Conservation (phyloP, 2,113 vertebrate genomes). For the Mugil cephalus region DNA sequence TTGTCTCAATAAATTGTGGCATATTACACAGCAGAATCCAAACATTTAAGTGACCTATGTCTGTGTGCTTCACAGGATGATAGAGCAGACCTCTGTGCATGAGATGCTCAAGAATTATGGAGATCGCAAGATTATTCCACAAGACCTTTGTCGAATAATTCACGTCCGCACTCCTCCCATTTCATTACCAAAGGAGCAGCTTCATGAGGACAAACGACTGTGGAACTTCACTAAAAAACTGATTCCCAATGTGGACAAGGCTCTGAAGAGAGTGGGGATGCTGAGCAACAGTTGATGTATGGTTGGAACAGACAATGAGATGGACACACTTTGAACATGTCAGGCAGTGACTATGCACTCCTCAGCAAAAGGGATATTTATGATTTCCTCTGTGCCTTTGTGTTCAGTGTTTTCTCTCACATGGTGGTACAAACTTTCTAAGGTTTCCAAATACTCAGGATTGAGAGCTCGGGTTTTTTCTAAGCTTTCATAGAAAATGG, state of each 20-base stretch:
- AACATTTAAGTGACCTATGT: accelerated
- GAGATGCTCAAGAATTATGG: constrained; percentile 45
- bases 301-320: neutral
- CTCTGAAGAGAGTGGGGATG: constrained; percentile 42
- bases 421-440: too few relatives aligned
- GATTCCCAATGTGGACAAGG: constrained; percentile 57
- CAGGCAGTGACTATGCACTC: too few relatives aligned
- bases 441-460: too few relatives aligned
- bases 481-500: too few relatives aligned
- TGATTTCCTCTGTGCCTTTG: neutral
- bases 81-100: constrained; percentile 75
- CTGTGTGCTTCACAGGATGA: constrained; percentile 37
- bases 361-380: neutral
- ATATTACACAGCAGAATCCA: too few relatives aligned
- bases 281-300: constrained; percentile 17
- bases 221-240: constrained; percentile 69
- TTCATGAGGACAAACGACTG: constrained; percentile 66
- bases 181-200: constrained; percentile 26
- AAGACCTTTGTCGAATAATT: constrained; percentile 53
- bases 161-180: constrained; percentile 47
- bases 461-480: too few relatives aligned
- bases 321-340: too few relatives aligned
- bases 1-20: too few relatives aligned
- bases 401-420: too few relatives aligned
- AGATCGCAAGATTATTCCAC: neutral